A percentile compares a stretch with the other conserved stretches of the same genome.
Evolutionary conservation across 1,140 invertebrate genomes (phyloP).

Genomic region (Heterodera schachtii): DNA sequence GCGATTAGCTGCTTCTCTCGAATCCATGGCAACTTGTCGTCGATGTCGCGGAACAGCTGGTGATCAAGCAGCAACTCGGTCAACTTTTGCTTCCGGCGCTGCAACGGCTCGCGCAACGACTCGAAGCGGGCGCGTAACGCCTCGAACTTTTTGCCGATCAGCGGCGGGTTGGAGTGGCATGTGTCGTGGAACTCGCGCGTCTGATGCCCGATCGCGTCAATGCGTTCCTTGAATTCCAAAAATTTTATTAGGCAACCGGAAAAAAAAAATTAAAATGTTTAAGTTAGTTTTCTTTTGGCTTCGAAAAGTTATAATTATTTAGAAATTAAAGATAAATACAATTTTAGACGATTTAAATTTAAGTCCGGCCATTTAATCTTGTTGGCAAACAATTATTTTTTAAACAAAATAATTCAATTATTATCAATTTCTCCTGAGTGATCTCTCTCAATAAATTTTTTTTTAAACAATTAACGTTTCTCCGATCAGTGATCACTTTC

Average conservation of each 20-base stretch:
- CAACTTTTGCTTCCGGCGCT: conserved; percentile 80
- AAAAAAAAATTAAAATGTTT: no score
- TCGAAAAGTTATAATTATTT: no score
- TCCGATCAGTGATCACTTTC: no score
- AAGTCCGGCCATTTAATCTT: no score
- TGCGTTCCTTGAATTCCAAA: conserved; percentile 74
- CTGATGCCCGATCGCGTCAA: conserved; percentile 83
- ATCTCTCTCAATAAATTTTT: no score
- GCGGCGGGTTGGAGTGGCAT: conserved; percentile 95
- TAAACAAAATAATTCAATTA: no score
- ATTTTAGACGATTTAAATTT: no score
- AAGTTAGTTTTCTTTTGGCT: no score
- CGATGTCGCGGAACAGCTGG: conserved; percentile 92
- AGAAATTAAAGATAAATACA: no score
- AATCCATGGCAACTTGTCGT: conserved; percentile 99
- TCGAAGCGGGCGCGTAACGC: conserved; percentile 68
- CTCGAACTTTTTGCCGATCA: conserved; percentile 74
- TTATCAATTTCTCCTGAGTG: no score
- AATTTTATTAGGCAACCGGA: not conserved
- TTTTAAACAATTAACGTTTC: no score
- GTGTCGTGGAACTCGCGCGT: conserved; percentile 85
- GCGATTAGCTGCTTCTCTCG: conserved; percentile 94
- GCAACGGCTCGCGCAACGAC: conserved; percentile 83
- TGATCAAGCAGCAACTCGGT: conserved; percentile 90
- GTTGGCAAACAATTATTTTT: no score